These are phyloP conservation scores for Ia io DNA, from an alignment of 2,113 vertebrate species.

Conservation along the genomic window DNA sequence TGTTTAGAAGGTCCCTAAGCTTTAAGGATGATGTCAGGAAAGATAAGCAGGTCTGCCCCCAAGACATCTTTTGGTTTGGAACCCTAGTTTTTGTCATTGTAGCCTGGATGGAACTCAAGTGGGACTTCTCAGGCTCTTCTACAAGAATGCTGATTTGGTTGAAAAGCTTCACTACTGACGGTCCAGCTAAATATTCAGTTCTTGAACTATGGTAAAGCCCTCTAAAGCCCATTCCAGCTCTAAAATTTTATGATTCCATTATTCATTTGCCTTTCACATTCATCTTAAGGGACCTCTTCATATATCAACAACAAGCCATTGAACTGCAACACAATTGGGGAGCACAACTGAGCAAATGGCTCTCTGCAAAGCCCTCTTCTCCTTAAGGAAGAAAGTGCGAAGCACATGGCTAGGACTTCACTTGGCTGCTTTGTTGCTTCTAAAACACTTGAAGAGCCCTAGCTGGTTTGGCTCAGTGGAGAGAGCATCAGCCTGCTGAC, in stretches of 20 bases:
- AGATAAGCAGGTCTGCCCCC: not conserved
- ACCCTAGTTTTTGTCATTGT: not conserved
- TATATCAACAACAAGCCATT: conserved; percentile 12
- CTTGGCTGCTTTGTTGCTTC: not conserved
- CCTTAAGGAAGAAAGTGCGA: not conserved
- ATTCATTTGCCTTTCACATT: conserved; percentile 27
- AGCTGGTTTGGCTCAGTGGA: no score
- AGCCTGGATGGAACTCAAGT: not conserved
- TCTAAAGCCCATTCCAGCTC: not conserved
- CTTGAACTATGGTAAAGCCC: not conserved
- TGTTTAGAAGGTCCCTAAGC: not conserved
- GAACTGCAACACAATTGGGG: not conserved
- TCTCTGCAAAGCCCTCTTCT: not conserved
- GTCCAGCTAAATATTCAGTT: conserved; percentile 7
- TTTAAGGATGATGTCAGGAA: conserved; percentile 1
- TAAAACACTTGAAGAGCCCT: not conserved
- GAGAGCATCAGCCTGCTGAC: no score
- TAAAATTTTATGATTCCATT: conserved; percentile 21
- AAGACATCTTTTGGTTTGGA: not conserved
- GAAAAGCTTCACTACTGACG: not conserved
- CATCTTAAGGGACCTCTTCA: not conserved
- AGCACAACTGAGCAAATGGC: conserved; percentile 18
- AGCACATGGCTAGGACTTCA: not conserved
- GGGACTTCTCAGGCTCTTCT: not conserved
- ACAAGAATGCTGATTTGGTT: conserved; percentile 1